Evolutionary conservation across 2,113 vertebrate genomes (phyloP).

Genomic region (Cyanoramphus novaezelandiae): DNA sequence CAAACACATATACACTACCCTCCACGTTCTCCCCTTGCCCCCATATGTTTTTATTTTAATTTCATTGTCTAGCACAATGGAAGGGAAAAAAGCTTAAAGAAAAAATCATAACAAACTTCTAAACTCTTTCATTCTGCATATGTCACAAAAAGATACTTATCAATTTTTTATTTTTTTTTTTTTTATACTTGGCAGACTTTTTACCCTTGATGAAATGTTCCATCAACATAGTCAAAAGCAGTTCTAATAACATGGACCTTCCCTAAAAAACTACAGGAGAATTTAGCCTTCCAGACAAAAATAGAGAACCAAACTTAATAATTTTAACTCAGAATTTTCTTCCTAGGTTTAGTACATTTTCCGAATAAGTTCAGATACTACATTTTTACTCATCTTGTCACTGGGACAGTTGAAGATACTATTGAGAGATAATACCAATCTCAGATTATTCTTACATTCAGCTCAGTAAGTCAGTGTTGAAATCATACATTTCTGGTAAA

Average conservation of each 20-base stretch:
- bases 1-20: neutral
- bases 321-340: neutral
- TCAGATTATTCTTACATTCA: neutral
- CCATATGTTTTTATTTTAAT: neutral
- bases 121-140: neutral
- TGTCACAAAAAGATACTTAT: neutral
- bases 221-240: neutral
- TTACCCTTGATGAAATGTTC: neutral
- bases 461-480: neutral
- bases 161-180: neutral
- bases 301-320: neutral
- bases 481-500: neutral
- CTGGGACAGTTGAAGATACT: neutral
- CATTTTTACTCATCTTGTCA: neutral
- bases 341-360: neutral
- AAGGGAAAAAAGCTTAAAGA: accelerated
- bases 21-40: neutral
- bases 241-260: neutral
- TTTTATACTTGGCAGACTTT: neutral
- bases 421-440: neutral
- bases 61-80: neutral
- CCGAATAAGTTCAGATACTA: neutral
- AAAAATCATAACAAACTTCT: neutral
- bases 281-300: neutral
- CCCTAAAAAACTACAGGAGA: neutral